phyloP scores from a whole-genome alignment of 2,797 vertebrate species.

The Clarias platycephalus region DNA sequence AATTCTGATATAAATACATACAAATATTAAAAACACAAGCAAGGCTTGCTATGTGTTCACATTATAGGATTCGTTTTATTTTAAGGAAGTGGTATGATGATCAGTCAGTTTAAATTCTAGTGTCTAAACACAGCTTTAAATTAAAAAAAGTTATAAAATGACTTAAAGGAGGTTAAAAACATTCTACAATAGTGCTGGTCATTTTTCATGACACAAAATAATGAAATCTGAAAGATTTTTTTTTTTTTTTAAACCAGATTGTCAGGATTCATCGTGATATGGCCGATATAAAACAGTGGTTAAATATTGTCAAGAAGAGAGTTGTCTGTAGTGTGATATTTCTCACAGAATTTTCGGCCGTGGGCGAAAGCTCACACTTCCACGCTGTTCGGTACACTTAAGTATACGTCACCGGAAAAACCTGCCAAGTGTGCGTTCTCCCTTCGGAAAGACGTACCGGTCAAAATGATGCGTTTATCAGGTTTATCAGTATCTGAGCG shows the following conservation, averaged over 20 bases:
- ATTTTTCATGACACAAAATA: neutral
- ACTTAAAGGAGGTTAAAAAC: neutral
- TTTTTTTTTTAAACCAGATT: neutral
- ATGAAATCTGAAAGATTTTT: neutral
- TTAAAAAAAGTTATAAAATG: neutral
- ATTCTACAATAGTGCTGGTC: conserved; percentile 14
- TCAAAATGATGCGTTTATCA: neutral
- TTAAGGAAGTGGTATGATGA: conserved; percentile 7
- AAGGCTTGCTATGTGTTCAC: conserved; percentile 33
- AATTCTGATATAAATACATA: conserved; percentile 33
- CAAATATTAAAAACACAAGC: conserved; percentile 1
- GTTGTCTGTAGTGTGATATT: conserved; percentile 43
- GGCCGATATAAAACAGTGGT: conserved; percentile 34
- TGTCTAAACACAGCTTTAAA: conserved; percentile 1
- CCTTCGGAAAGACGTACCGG: conserved; percentile 6
- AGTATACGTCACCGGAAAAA: conserved; percentile 25
- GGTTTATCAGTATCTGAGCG: neutral
- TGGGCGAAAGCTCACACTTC: conserved; percentile 45
- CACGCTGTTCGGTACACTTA: conserved; percentile 37
- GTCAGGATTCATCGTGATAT: neutral
- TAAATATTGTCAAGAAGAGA: conserved; percentile 27
- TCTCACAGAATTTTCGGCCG: conserved; percentile 34
- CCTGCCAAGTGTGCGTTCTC: neutral
- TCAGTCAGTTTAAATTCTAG: neutral
- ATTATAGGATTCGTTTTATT: conserved; percentile 13